Base-by-base conservation (phyloP, 2,888 invertebrate species). In the Ophraella communa region DNA sequence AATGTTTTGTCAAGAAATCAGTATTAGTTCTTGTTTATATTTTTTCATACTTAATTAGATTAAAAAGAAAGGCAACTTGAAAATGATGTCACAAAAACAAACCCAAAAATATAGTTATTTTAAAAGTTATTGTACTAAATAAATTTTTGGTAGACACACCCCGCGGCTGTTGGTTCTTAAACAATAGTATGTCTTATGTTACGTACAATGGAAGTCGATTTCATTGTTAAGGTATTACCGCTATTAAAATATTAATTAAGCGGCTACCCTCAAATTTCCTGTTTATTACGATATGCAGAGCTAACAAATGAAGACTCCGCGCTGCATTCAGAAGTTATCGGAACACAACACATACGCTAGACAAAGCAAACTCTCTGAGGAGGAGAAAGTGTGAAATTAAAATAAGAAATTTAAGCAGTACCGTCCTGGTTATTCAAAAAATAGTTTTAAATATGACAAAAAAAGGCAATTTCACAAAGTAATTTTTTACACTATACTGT, bases 261-360 rank as follows among this genome's bases (percentile, higher is more conserved):
- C 20, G 10, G 20, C 33, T 20, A 53, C 35, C 21, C 39, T 53
- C n/a, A 35, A 53, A 53, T 53, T 53, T 53, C 53, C 53, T 53
- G 53, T 33, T 53, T 53, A 53, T 53, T 35, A 33, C 35, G 35
- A 20, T 35, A 35, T 51, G 24, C 10, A n/a, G 30, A n/a, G 7
- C 33, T 53, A 21, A 53, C 52, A 53, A 53, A 30, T 11, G 27
- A n/a, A 21, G 35, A 7, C 39, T 39, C 14, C 21, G 14, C 35
- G 10, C 35, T 27, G n/a, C 53, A 53, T 35, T n/a, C 21, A 53
- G 35, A 53, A 53, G 17, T 53, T 53, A 53, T 21, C 53, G 35
- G 53, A 53, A 53, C 35, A 53, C 21, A 14, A 14, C 8, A 53
- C 20, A 35, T n/a, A 53, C 14, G 14, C 10, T 4, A 20, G n/a